A percentile compares a stretch with the other conserved stretches of the same genome.
These are phyloP conservation scores for Ormyrus pomaceus DNA, from an alignment of 2,888 invertebrate genomes.

Conservation along the genomic window DNA sequence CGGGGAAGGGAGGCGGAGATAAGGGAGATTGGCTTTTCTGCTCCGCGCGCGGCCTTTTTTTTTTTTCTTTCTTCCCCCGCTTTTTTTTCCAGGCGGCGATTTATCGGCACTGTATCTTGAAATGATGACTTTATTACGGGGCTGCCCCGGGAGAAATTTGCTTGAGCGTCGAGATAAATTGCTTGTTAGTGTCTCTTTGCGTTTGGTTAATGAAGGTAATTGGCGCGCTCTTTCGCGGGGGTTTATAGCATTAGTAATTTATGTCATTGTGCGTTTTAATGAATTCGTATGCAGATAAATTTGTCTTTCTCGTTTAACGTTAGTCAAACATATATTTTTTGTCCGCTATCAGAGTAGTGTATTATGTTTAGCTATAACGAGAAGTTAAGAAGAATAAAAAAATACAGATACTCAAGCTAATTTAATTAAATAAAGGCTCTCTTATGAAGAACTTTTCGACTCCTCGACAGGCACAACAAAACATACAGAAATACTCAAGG, in stretches of 20 bases:
- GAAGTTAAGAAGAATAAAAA: too few relatives aligned
- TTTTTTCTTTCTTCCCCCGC: neutral
- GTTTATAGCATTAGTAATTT: neutral
- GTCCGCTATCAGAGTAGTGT: too few relatives aligned
- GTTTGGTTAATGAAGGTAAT: neutral
- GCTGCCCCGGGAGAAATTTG: neutral
- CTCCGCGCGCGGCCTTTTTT: neutral
- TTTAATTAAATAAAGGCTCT: too few relatives aligned
- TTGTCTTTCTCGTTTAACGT: neutral
- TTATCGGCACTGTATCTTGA: neutral
- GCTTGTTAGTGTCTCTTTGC: neutral
- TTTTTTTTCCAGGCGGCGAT: too few relatives aligned
- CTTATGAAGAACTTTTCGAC: too few relatives aligned
- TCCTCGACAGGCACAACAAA: too few relatives aligned
- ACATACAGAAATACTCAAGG: too few relatives aligned
- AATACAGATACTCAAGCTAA: too few relatives aligned
- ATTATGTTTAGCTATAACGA: too few relatives aligned
- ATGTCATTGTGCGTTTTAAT: neutral
- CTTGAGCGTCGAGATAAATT: neutral
- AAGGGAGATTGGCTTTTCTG: neutral
- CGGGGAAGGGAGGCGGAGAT: neutral
- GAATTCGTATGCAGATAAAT: neutral
- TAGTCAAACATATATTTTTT: too few relatives aligned
- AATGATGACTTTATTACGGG: conserved; percentile 8
- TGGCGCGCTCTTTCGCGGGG: neutral